Evolutionary conservation across 2,888 invertebrate species (phyloP).

Genomic region (Drosophila setosimentum): DNA sequence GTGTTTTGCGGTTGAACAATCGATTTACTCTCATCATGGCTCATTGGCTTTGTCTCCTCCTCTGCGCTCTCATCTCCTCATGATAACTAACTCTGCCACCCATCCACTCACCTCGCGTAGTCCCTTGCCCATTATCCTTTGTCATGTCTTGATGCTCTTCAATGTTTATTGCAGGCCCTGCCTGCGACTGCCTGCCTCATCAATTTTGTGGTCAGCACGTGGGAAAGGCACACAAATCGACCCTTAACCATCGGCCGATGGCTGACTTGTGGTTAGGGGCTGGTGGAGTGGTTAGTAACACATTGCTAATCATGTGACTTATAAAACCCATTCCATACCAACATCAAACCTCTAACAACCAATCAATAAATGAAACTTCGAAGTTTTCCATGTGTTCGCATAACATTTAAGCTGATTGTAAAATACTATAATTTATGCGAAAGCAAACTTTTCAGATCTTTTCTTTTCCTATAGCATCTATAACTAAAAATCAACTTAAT

Average conservation of each 20-base stretch:
- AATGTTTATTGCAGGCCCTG: slow-evolving; percentile 62
- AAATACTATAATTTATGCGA: not conserved
- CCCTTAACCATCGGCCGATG: not conserved
- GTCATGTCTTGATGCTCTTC: slow-evolving; percentile 66
- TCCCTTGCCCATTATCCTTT: slow-evolving; percentile 50
- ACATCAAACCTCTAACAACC: not conserved
- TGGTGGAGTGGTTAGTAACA: slow-evolving; percentile 3
- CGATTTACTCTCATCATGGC: slow-evolving; percentile 74
- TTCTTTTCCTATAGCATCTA: not conserved
- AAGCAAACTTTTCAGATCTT: not conserved
- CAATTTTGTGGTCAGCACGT: slow-evolving; percentile 69
- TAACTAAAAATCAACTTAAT: not conserved
- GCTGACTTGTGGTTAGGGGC: not conserved
- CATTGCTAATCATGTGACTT: slow-evolving; percentile 26
- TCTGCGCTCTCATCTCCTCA: not conserved
- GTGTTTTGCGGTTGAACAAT: slow-evolving; percentile 67
- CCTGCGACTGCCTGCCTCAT: slow-evolving; percentile 53
- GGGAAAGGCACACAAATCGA: slow-evolving; percentile 27
- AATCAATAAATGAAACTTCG: not conserved
- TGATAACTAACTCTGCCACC: not conserved
- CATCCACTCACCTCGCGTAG: not conserved
- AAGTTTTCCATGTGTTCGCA: not conserved
- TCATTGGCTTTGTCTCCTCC: slow-evolving; percentile 62
- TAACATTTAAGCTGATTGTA: not conserved
- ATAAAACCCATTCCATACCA: slow-evolving; percentile 1